A percentile compares a stretch with the other conserved stretches of the same genome.
These are phyloP conservation scores for Leptestheria dahalacensis DNA, from an alignment of 1,140 invertebrate species.

Conservation along the genomic window DNA sequence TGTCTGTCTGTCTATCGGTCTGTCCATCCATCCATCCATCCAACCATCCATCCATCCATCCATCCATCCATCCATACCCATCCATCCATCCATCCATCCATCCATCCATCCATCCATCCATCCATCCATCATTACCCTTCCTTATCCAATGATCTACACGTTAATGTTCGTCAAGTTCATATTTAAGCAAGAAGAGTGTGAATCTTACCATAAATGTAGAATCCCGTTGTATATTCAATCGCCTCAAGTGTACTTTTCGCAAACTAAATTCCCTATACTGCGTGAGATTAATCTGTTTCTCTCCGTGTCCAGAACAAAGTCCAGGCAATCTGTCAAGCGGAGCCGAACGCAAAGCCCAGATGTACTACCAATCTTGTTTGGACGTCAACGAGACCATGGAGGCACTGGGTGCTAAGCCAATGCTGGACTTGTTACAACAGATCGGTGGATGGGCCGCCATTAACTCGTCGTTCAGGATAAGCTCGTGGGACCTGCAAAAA, in stretches of 20 bases:
- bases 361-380: conserved; percentile 85
- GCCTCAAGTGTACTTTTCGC: conserved; percentile 1
- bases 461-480: conserved; percentile 18
- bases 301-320: conserved; percentile 35
- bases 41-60: no score
- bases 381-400: conserved; percentile 85
- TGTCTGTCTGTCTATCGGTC: no score
- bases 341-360: conserved; percentile 73
- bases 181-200: no score
- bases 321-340: conserved; percentile 45
- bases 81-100: no score
- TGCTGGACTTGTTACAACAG: conserved; percentile 53
- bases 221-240: no score
- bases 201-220: no score
- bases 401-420: conserved; percentile 56
- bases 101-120: no score
- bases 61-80: no score
- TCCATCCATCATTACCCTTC: no score
- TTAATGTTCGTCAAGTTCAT: no score
- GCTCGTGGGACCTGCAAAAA: conserved; percentile 55
- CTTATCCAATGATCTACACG: no score
- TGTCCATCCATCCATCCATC: no score
- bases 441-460: conserved; percentile 34
- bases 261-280: background rate
- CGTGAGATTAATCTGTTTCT: background rate